Evolutionary conservation across 37 sponge, comb jelly and placozoan genomes (phyloP).

Genomic region (Oscarella lobularis): DNA sequence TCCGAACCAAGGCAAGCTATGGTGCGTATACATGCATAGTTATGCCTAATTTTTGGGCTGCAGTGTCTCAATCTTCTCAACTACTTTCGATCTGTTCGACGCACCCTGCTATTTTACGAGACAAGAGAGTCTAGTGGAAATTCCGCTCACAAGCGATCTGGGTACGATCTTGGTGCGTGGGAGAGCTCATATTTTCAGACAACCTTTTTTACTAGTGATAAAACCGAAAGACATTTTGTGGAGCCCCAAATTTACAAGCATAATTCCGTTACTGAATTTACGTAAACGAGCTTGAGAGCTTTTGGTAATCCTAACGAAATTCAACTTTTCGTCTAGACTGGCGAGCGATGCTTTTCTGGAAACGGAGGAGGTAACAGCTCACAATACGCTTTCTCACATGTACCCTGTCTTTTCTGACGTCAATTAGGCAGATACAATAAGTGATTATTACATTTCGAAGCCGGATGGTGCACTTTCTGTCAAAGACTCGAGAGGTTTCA

Average conservation of each 20-base stretch:
- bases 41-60: neutral
- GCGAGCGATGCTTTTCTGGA: neutral
- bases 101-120: constrained; percentile 47
- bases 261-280: too few species aligned
- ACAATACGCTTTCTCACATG: neutral
- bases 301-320: neutral
- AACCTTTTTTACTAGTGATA: too few species aligned
- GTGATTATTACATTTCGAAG: constrained; percentile 47
- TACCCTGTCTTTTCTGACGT: neutral
- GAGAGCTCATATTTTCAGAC: too few species aligned
- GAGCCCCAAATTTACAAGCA: too few species aligned
- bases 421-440: constrained; percentile 4
- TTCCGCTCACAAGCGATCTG: too few species aligned
- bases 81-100: constrained; percentile 71
- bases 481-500: constrained; percentile 14
- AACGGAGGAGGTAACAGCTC: neutral
- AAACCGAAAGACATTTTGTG: too few species aligned
- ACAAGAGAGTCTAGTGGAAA: too few species aligned
- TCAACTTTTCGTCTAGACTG: neutral
- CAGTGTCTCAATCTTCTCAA: constrained; percentile 53
- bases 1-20: constrained; percentile 29
- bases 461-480: constrained; percentile 27
- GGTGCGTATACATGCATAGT: constrained; percentile 3
- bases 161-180: too few species aligned
- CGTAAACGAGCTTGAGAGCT: too few species aligned